Conservation (phyloP, 2,113 vertebrate species). For the Thryonomys swinderianus region DNA sequence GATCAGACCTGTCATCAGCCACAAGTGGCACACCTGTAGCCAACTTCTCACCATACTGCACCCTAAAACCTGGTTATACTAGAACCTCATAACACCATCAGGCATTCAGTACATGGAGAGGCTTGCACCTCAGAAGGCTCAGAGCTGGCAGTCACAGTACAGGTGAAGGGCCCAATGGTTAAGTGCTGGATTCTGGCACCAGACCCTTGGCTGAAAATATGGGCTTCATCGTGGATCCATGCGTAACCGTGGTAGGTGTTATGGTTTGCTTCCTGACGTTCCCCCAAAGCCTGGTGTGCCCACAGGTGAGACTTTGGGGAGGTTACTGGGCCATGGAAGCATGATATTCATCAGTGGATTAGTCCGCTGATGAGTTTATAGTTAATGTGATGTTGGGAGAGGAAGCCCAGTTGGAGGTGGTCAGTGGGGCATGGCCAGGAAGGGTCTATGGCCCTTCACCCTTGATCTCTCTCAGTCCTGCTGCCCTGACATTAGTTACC, state of each 20-base stretch:
- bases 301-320: neutral
- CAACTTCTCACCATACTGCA: neutral
- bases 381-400: neutral
- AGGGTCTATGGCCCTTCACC: neutral
- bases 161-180: fast-evolving
- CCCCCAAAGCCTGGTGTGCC: neutral
- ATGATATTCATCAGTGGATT: neutral
- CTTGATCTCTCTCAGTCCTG: neutral
- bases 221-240: neutral
- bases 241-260: neutral
- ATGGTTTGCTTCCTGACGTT: neutral
- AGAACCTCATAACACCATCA: neutral
- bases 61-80: neutral
- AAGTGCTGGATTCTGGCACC: fast-evolving
- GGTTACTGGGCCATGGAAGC: neutral
- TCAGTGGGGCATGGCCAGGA: neutral
- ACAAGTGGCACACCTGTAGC: neutral
- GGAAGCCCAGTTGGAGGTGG: neutral
- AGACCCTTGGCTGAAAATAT: neutral
- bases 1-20: neutral
- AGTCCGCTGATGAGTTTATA: neutral
- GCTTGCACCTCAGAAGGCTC: neutral
- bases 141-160: neutral
- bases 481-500: neutral
- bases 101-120: neutral